Base-by-base conservation (phyloP, 2,888 invertebrate species). In the Rhopalosiphum nymphaeae region DNA sequence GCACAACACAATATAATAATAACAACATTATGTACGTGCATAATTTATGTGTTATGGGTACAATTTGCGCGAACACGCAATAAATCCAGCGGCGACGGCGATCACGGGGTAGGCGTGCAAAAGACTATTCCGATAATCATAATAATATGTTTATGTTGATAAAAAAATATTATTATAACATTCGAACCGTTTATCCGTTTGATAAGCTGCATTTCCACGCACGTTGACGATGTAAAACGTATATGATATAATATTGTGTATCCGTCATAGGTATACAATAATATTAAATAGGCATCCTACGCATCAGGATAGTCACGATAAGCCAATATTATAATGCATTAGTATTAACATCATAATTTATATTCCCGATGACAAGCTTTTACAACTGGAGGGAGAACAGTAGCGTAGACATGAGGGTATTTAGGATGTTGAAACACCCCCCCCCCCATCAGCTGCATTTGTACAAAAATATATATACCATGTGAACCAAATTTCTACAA, bases 81-180 rank as follows among this genome's bases (percentile, higher is more conserved):
- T 78, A 78, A 78, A 78, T 78, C 78, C 78, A 36, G 67, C 21
- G 4, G 67, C 36, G 16, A 36, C 16, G 21, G n/a, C 67, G 67
- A 78, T 78, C 36, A 78, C 78, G 78, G 36, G 78, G 78, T 36
- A 36, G 78, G 78, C 78, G 78, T 42, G 78, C 78, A 21, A 78
- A 78, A 67, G n/a, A 67, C 67, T 67, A 67, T 78, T 78, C 78
- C 78, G 36, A 78, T 78, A 78, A 78, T 78, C 78, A 78, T 36
- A 78, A 78, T 78, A 78, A 78, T 36, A 78, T 78, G 21, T 78
- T 36, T 36, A 36, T 36, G 78, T 36, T 78, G 78, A 78, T 78
- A 78, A 36, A 78, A 78, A 78, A 78, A 78, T 78, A 78, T 78
- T 67, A n/a, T 67, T 78, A 36, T 78, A 36, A 36, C 9, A 78